Evolutionary conservation across 2,888 invertebrate species (phyloP), one percentile per base, ranked within the genome.

Genomic region (Caenorhabditis panamensis): DNA sequence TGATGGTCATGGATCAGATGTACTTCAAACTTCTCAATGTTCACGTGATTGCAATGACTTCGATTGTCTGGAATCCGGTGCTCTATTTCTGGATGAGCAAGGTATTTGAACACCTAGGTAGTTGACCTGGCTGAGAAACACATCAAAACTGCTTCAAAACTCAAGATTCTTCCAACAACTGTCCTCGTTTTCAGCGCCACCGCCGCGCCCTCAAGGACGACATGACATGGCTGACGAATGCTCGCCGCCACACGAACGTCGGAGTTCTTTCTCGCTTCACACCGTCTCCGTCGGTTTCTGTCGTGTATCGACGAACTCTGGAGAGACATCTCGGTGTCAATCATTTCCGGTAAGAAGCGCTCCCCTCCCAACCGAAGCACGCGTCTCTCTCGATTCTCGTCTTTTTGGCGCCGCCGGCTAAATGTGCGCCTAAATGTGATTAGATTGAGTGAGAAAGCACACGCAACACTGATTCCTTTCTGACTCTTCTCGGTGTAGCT

Each of bases 71-170:
- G 82, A 90, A 90, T 82, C 90, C 90, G 20, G 79, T 90, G 61
- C 84, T 90, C 49, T 90, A 90, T 80, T 90, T 90, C 84, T 90
- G 89, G 89, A 88, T 90, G 89, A 85, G 86, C 81, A 90, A 90
- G 85, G 89, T 88, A 71, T 51, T 53, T 63, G 47, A 56, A 13
- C 36, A 56, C 49, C 53, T 63, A 71, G 59, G 77, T 77, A 68
- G 64, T 69, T 37, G 31, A 28, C 44, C 41, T 41, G 13, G 9
- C 41, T 41, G 2, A 56, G 9, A 28, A 54, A 18, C 18, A 28
- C 56, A 56, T 36, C 9, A n/a, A 49, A 49, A 49, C 1, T 41
- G 37, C 16, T 18, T 18, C 47, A 47, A 6, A 13, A 11, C 13
- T 41, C 9, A 9, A 9, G 4, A 31, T 31, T 28, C 28, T 31